A percentile compares a stretch with the other conserved stretches of the same genome.
These are phyloP conservation scores for Rhagonycha lutea DNA, from an alignment of 2,888 invertebrate species.

Conservation along the genomic window DNA sequence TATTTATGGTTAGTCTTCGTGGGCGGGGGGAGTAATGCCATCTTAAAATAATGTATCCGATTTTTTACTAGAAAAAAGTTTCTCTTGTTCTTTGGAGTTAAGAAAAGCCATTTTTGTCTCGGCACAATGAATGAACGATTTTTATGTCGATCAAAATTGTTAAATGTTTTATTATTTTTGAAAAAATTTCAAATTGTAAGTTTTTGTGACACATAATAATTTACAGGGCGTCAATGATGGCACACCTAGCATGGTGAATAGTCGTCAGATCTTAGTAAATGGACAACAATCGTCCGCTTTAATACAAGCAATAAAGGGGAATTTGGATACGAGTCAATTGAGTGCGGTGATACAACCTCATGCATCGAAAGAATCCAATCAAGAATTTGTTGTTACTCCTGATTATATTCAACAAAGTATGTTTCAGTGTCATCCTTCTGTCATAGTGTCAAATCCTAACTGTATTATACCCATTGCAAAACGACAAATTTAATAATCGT, in stretches of 20 bases:
- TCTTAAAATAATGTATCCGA: neutral
- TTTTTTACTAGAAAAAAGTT: too few relatives aligned
- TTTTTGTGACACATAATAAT: neutral
- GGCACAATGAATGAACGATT: neutral
- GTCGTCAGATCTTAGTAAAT: constrained; percentile 51
- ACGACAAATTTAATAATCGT: constrained; percentile 43
- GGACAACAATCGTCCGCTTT: constrained; percentile 52
- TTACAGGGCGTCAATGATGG: constrained; percentile 22
- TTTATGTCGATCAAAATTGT: neutral
- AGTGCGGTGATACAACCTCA: constrained; percentile 29
- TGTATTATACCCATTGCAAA: constrained; percentile 55
- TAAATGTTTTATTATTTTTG: neutral
- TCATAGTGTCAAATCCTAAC: constrained; percentile 55
- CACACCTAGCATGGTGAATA: constrained; percentile 16
- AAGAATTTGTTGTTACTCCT: constrained; percentile 85
- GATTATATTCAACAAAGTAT: constrained; percentile 94
- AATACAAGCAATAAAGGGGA: constrained; percentile 51
- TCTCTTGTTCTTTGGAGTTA: too few relatives aligned
- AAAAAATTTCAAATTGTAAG: neutral
- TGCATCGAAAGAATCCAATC: constrained; percentile 42
- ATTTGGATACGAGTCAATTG: constrained; percentile 41
- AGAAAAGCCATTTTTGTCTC: too few relatives aligned
- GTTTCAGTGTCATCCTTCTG: constrained; percentile 58
- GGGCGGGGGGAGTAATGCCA: neutral
- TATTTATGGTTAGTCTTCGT: neutral